Evolutionary conservation across 1,140 invertebrate species (phyloP).

Genomic region (Procambarus clarkii): DNA sequence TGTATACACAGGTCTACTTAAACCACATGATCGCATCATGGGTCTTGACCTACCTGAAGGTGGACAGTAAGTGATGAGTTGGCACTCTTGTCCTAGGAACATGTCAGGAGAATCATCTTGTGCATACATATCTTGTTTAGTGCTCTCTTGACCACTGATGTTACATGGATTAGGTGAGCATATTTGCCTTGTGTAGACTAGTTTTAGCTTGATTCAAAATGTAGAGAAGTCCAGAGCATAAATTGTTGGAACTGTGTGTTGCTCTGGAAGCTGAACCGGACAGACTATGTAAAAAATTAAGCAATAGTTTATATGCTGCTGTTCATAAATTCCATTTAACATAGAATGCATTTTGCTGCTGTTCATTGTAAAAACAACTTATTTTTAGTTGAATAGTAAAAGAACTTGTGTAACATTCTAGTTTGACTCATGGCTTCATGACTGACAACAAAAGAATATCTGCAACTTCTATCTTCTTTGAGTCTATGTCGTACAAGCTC

Average conservation of each 20-base stretch:
- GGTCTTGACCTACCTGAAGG: constrained; percentile 83
- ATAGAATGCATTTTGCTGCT: too few species aligned
- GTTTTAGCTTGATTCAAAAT: too few species aligned
- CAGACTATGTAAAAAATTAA: too few species aligned
- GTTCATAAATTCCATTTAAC: not conserved
- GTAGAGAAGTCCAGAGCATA: too few species aligned
- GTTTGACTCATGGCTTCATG: constrained; percentile 82
- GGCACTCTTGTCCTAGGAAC: not conserved
- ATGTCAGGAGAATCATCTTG: too few species aligned
- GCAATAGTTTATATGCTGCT: not conserved
- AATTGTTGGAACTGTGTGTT: too few species aligned
- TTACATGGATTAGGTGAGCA: too few species aligned
- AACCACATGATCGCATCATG: constrained; percentile 83
- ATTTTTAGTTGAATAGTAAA: not conserved
- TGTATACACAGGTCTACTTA: constrained; percentile 80
- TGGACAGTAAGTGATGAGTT: constrained; percentile 78
- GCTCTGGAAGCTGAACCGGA: too few species aligned
- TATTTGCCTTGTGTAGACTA: too few species aligned
- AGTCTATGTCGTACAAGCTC: constrained; percentile 83
- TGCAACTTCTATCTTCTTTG: constrained; percentile 83
- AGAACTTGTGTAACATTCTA: constrained; percentile 67
- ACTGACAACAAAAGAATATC: constrained; percentile 81
- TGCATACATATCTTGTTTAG: too few species aligned
- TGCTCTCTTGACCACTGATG: too few species aligned
- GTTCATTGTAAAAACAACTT: too few species aligned